Base-by-base conservation (phyloP, 2,888 invertebrate species). In the Tenodera sinensis region DNA sequence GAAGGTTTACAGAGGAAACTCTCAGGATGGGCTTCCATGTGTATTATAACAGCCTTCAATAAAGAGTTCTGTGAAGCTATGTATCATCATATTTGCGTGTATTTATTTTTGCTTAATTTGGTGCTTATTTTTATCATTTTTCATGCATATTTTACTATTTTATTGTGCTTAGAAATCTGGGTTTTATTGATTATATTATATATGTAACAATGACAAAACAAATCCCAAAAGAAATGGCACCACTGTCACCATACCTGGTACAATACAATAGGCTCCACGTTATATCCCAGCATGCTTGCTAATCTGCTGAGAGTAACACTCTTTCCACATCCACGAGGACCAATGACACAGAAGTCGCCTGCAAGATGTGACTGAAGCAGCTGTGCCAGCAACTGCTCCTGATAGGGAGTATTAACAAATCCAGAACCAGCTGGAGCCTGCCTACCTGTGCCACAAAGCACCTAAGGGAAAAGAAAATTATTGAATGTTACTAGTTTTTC, bases 321-420 rank as follows among this genome's bases (percentile, higher is more conserved):
- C 93, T 99, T 99, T 0, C 99, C 99, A 92, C 98, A 98, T 83
- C 99, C 99, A 93, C 96, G 96, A 90, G 97, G 96, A 86, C 99
- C 98, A 91, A 99, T 95, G 54, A 99, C 93, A 93, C 98, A 98
- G 91, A 98, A 96, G 93, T 99, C 99, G 2, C 96, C 95, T 3
- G 96, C 96, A 90, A 96, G 94, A 92, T 97, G 97, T 89, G 97
- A 97, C 92, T 97, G 95, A 82, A 98, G 92, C 94, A 99, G 94
- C 91, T 97, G 96, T 85, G 96, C 95, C 87, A 99, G 93, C 84
- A 98, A 93, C 89, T 95, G 94, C 91, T 97, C 96, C 93, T 98
- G 98, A 92, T 97, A 97, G 27, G 95, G 94, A 0, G 98, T 97
- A 91, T 96, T 95, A 4, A 98, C 93, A 92, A 95, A 96, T 34